phyloP scores from a whole-genome alignment of 2,113 vertebrate genomes.

The Hylia prasina region DNA sequence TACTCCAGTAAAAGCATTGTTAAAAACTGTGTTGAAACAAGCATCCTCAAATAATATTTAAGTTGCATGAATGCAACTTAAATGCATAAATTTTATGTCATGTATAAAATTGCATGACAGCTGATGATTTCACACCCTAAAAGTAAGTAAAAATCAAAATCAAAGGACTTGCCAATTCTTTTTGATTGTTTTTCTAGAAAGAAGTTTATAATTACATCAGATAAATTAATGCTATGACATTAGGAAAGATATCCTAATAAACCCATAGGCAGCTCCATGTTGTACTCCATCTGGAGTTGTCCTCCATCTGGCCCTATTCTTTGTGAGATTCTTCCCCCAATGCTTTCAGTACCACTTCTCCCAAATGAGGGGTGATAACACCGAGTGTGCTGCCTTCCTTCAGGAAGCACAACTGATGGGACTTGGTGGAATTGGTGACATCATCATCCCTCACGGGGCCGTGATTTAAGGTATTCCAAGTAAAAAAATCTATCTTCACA shows the following conservation, averaged over 20 bases:
- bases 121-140: not conserved
- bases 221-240: not conserved
- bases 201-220: not conserved
- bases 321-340: not conserved
- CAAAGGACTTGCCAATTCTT: not conserved
- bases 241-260: not conserved
- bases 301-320: not conserved
- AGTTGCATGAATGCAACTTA: not conserved
- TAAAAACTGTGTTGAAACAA: not conserved
- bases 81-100: too few relatives aligned
- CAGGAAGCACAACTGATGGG: not conserved
- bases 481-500: not conserved
- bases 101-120: not conserved
- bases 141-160: not conserved
- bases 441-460: accelerated
- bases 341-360: not conserved
- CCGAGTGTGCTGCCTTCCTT: accelerated
- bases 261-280: accelerated
- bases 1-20: not conserved
- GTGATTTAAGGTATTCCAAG: not conserved
- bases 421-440: not conserved
- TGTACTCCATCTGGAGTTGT: not conserved
- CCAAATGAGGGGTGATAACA: accelerated
- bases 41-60: not conserved
- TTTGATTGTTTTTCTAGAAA: not conserved